Evolutionary conservation across 2,888 invertebrate species (phyloP), one percentile per base, ranked within the genome.

Genomic region (Aproaerema taeniolella): DNA sequence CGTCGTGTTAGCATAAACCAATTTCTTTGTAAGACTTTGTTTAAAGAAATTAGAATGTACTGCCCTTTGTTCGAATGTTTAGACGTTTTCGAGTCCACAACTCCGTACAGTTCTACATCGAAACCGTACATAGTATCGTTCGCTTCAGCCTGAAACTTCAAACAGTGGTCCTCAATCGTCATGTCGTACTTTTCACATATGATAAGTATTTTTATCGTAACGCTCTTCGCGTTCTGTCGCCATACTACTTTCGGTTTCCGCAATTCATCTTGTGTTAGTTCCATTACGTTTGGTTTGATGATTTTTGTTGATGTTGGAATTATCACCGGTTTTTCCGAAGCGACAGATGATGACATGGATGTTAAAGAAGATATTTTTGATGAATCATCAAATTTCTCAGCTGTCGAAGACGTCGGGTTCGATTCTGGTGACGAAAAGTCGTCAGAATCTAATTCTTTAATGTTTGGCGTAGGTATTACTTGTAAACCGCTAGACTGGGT

Each of bases 91-190:
- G 41, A 40, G 34, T 75, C 52, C 1, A 86, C 52, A 1, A 71
- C 65, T 0, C 82, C 86, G 28, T 76, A 82, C n/a, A 87, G 41
- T 38, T 79, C 70, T 2, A 87, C 52, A 12, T 77, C 56, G 29
- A 87, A 83, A 1, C 57, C 69, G 36, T 85, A 86, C 9, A 52
- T 44, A 0, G 51, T 58, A 24, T 72, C 69, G 25, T 76, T 61
- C 0, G 60, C 52, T 2, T 45, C 35, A 0, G 77, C 59, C 4
- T 48, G 45, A 46, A 87, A 87, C 24, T 57, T 53, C 1, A 87
- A 26, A 1, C 43, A 39, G 7, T 65, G 61, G 0, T 69, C 67
- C 11, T 58, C 47, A 0, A 80, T 70, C 8, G 53, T 44, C 1
- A 87, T n/a, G 8, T 61, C 43, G 37, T 87, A 87, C 1, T 56